Conservation (phyloP, 2,888 invertebrate species). For the Dioctria rufipes region DNA sequence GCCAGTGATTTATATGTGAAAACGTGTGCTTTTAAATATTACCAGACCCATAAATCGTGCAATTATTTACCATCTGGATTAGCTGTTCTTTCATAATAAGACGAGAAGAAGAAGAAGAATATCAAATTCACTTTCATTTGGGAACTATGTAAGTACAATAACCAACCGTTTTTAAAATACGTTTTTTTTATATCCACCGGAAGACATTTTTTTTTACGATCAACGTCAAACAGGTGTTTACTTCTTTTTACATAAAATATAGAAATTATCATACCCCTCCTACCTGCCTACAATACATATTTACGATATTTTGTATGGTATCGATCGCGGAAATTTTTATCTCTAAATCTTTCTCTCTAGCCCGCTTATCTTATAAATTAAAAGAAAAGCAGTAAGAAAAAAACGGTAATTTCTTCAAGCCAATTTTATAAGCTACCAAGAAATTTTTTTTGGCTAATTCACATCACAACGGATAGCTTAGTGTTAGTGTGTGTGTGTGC, state of each 20-base stretch:
- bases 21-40: neutral
- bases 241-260: conserved; percentile 3
- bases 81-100: neutral
- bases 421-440: too few species aligned
- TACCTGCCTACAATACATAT: neutral
- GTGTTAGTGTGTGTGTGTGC: neutral
- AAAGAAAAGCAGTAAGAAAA: too few species aligned
- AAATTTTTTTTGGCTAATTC: too few species aligned
- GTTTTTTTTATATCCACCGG: too few species aligned
- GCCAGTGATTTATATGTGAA: conserved; percentile 8
- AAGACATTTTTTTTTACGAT: neutral
- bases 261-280: neutral
- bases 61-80: conserved; percentile 6
- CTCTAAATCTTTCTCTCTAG: too few species aligned
- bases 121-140: conserved; percentile 1
- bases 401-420: too few species aligned
- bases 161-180: too few species aligned
- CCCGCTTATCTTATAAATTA: too few species aligned
- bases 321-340: neutral
- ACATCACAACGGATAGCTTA: neutral
- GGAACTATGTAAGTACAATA: neutral
- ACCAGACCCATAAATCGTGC: neutral
- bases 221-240: conserved; percentile 48
- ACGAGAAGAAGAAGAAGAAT: neutral
- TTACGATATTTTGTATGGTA: neutral